phyloP scores from a whole-genome alignment of 2,888 invertebrate genomes.

The Adineta ricciae region DNA sequence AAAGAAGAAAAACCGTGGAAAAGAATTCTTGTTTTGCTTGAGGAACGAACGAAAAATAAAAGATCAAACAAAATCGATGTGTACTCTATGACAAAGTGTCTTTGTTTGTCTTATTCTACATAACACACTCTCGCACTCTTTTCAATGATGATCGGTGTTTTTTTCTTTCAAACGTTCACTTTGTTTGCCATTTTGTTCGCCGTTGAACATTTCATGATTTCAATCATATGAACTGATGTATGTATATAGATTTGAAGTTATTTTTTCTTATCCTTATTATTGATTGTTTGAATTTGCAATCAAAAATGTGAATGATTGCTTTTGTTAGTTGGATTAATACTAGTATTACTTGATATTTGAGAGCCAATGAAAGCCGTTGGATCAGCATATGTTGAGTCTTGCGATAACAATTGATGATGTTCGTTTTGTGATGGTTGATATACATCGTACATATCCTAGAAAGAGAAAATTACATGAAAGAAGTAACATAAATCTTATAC shows the following conservation, averaged over 20 bases:
- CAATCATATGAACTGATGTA: not conserved
- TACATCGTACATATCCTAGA: constrained; percentile 24
- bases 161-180: not conserved
- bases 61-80: not conserved
- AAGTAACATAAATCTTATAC: not conserved
- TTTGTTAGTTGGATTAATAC: not conserved
- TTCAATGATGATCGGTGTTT: not conserved
- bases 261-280: not conserved
- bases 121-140: too few species aligned
- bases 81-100: not conserved
- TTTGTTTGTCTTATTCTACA: not conserved
- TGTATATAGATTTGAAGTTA: not conserved
- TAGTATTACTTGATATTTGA: not conserved
- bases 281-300: not conserved
- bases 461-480: not conserved
- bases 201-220: not conserved
- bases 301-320: not conserved
- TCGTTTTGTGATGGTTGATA: constrained; percentile 26
- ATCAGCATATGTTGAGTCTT: constrained; percentile 31
- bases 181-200: not conserved
- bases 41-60: not conserved
- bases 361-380: not conserved
- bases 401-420: constrained; percentile 25
- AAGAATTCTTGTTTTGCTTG: not conserved
- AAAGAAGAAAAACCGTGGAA: not conserved